A percentile compares a stretch with the other conserved stretches of the same genome.
These are phyloP conservation scores for Petrocephalus microphthalmus DNA, from an alignment of 2,113 vertebrate species.

Conservation along the genomic window DNA sequence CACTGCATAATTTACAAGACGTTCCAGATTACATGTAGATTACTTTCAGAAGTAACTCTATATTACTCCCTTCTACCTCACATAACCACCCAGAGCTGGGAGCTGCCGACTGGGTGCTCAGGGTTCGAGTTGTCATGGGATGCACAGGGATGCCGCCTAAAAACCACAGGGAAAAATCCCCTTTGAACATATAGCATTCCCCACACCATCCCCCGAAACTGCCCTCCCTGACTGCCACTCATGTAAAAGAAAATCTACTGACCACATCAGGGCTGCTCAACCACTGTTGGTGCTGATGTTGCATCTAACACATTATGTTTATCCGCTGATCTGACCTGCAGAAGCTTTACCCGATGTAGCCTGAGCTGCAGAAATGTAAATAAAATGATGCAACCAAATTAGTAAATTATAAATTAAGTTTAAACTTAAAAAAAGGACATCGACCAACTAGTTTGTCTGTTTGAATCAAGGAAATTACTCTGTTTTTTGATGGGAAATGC, in stretches of 20 bases:
- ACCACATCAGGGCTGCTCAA: background rate
- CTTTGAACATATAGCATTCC: background rate
- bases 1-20: background rate
- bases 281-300: background rate
- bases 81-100: background rate
- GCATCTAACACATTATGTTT: background rate
- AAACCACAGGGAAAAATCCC: too few species aligned
- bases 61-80: background rate
- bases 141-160: background rate
- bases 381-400: background rate
- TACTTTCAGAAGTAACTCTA: background rate
- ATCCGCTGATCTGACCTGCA: background rate
- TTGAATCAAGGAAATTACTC: background rate
- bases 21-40: background rate
- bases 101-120: background rate
- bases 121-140: background rate
- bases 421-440: background rate
- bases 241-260: background rate
- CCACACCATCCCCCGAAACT: background rate
- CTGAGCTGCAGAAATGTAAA: background rate
- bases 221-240: background rate
- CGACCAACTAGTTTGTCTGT: background rate
- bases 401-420: too few species aligned
- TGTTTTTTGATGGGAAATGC: background rate
- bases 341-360: background rate